phyloP scores from a whole-genome alignment of 2,888 invertebrate species.

The Sipunculus nudus region DNA sequence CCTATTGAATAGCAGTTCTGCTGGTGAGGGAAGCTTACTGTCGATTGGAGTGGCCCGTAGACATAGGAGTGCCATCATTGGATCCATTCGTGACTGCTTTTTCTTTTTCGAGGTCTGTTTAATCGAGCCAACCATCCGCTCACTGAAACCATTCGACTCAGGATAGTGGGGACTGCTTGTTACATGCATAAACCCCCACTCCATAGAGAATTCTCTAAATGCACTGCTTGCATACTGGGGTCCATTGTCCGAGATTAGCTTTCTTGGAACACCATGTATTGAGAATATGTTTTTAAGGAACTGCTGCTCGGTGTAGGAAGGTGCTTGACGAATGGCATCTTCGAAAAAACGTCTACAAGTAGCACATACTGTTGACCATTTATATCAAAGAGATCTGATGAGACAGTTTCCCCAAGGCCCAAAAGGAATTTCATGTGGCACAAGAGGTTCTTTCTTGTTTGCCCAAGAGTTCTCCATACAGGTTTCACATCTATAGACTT shows the following conservation, averaged over 20 bases:
- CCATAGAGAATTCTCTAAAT: neutral
- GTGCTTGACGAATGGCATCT: neutral
- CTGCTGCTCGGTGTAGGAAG: neutral
- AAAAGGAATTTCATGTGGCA: conserved; percentile 12
- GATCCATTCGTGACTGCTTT: neutral
- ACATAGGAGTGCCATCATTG: neutral
- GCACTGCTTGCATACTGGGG: neutral
- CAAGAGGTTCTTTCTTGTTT: conserved; percentile 14
- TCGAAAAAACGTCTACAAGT: neutral
- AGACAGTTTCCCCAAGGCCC: conserved; percentile 22
- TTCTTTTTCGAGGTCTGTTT: neutral
- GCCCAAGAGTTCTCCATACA: conserved; percentile 13
- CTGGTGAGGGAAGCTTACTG: neutral
- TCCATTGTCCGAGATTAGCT: conserved; percentile 3
- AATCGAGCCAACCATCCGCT: conserved; percentile 3
- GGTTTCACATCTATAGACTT: neutral
- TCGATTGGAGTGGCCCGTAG: conserved; percentile 4
- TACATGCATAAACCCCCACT: conserved; percentile 2
- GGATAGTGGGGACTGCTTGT: conserved; percentile 5
- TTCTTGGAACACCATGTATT: conserved; percentile 1
- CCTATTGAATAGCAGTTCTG: neutral
- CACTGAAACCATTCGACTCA: conserved; percentile 7
- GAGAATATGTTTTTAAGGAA: conserved; percentile 6
- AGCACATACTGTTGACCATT: neutral
- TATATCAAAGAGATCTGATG: conserved; percentile 24